Conservation (phyloP, 2,888 invertebrate genomes). For the Leistus spinibarbis region DNA sequence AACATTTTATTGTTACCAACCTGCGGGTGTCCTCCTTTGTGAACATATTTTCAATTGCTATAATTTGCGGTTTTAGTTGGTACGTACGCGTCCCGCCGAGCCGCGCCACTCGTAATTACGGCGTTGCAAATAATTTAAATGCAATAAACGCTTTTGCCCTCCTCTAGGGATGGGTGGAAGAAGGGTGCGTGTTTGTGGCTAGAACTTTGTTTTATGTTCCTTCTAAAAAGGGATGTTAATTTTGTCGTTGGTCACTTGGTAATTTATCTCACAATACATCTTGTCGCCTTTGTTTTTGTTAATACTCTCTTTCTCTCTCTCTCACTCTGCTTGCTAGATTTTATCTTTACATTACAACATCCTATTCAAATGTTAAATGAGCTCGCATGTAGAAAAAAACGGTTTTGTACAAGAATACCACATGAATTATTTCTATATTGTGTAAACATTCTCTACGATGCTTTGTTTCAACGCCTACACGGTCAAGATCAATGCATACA, state of each 20-base stretch:
- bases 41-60: slow-evolving; percentile 40
- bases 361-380: neutral
- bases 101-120: slow-evolving; percentile 36
- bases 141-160: slow-evolving; percentile 38
- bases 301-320: neutral
- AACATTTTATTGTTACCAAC: slow-evolving; percentile 38
- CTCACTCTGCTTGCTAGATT: neutral
- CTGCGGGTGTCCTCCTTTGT: slow-evolving; percentile 26
- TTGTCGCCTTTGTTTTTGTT: neutral
- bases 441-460: neutral
- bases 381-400: neutral
- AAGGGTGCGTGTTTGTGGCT: neutral
- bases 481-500: no score
- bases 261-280: neutral
- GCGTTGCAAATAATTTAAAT: slow-evolving; percentile 40
- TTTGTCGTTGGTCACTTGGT: neutral
- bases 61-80: slow-evolving; percentile 37
- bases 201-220: neutral
- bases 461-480: no score
- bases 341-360: neutral
- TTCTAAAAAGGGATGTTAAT: neutral
- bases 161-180: neutral
- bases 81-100: slow-evolving; percentile 22
- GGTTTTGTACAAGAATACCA: neutral
- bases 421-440: neutral